These are phyloP conservation scores for Lethenteron reissneri DNA, from an alignment of 2,113 vertebrate genomes.

Conservation along the genomic window DNA sequence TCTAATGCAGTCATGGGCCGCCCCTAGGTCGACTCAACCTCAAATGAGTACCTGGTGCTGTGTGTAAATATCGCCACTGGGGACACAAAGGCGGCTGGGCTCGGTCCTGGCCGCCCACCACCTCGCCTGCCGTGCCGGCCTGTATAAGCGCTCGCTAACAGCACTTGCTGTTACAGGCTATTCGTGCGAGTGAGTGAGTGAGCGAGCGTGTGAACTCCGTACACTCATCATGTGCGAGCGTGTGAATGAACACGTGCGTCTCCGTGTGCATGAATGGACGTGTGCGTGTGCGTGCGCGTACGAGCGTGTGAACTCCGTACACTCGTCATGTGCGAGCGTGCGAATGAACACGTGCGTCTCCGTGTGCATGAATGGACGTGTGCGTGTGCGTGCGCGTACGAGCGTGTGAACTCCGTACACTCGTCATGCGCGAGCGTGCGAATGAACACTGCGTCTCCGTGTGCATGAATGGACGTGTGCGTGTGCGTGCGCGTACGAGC, in stretches of 20 bases:
- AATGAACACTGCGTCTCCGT: neutral
- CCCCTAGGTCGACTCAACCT: too few relatives aligned
- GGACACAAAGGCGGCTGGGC: too few relatives aligned
- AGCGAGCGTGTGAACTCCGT: too few relatives aligned
- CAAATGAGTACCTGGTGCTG: too few relatives aligned
- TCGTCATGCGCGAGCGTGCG: neutral
- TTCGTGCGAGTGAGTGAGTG: too few relatives aligned
- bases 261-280: neutral
- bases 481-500: neutral
- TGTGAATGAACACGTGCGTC: neutral
- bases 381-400: neutral
- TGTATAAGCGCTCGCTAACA: too few relatives aligned
- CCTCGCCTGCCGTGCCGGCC: too few relatives aligned
- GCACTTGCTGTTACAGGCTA: too few relatives aligned
- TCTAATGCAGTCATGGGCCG: too few relatives aligned
- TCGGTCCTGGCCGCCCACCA: too few relatives aligned
- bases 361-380: neutral
- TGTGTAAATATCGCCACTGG: too few relatives aligned
- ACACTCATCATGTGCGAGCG: neutral
- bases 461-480: neutral
- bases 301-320: neutral
- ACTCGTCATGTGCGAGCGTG: slow-evolving; percentile 22
- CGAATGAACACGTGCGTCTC: neutral
- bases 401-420: too few relatives aligned
- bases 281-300: neutral